Base-by-base conservation (phyloP, 1,140 invertebrate genomes). In the Drosophila neocordata region DNA sequence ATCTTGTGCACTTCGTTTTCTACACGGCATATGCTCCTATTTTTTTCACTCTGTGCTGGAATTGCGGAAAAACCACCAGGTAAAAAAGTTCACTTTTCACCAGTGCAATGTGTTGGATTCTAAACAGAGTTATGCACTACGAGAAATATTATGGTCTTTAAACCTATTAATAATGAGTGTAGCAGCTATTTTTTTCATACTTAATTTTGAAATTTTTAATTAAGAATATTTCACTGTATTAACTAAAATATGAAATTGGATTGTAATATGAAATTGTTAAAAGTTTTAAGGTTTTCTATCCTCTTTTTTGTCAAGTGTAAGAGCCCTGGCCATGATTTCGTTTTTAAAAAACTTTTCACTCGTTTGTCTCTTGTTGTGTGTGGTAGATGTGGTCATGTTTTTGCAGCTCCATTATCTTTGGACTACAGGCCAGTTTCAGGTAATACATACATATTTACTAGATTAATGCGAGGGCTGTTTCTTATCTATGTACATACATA, bases 351-450 rank as follows among this genome's bases (percentile, higher is more conserved):
- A 24, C 22, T 13, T 44, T 44, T 18, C n/a, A 5, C 15, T 48
- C 41, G 41, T 48, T 48, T 48, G 15, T 15, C 41, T 48, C 15
- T 11, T 48, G 41, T 48, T 48, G 41, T 48, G 18, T 48, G 41
- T 48, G 41, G 15, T 48, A 18, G 41, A 48, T 48, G 41, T 48
- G 41, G 41, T 20, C 9, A 48, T 48, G 41, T 20, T 48, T 48
- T 18, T 48, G 41, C 41, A 48, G 41, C 41, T 48, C 41, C 41
- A 48, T 48, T 48, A 48, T 48, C 41, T 48, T 15, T 48, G 41
- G 41, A 48, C 41, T 20, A 48, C 41, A 48, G 41, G 41, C 41
- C 41, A 48, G 41, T 48, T 11, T 15, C 27, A 31, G 5, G 27
- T 31, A 31, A 31, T 31, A 31, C 27, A 31, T 31, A 31, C 27